Conservation (phyloP, 1,140 invertebrate species). For the Heliconius himera region DNA sequence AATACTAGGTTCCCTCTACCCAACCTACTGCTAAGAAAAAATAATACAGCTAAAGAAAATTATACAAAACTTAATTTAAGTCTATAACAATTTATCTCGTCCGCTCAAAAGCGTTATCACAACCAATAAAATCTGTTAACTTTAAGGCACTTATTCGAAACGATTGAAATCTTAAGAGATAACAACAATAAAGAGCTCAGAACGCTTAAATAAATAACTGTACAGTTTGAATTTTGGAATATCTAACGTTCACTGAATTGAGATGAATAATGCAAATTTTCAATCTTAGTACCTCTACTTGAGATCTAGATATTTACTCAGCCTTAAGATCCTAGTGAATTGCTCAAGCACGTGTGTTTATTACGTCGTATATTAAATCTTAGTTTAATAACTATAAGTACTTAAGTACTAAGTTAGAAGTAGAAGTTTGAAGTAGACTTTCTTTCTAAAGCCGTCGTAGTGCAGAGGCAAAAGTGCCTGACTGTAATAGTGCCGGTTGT, state of each 20-base stretch:
- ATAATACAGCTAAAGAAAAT: background rate
- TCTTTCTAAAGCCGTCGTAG: too few species aligned
- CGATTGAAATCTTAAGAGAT: conserved; percentile 34
- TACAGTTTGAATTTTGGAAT: background rate
- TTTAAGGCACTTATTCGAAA: conserved; percentile 25
- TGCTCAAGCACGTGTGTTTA: background rate
- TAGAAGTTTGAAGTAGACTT: too few species aligned
- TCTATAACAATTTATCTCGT: too few species aligned
- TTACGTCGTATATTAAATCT: background rate
- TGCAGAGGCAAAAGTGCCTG: too few species aligned
- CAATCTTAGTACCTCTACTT: background rate
- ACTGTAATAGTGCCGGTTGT: too few species aligned
- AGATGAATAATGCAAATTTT: background rate
- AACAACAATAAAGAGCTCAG: conserved; percentile 21
- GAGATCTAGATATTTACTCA: background rate
- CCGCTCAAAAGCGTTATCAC: conserved; percentile 10
- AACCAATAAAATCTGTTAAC: conserved; percentile 27
- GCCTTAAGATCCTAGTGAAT: background rate
- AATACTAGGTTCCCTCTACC: too few species aligned
- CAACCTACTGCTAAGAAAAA: too few species aligned
- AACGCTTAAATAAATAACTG: conserved; percentile 20
- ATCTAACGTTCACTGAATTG: background rate
- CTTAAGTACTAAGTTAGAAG: too few species aligned
- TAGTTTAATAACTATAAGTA: too few species aligned
- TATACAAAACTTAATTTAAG: too few species aligned